Conservation (phyloP, 2,797 vertebrate genomes). For the Cossypha caffra region DNA sequence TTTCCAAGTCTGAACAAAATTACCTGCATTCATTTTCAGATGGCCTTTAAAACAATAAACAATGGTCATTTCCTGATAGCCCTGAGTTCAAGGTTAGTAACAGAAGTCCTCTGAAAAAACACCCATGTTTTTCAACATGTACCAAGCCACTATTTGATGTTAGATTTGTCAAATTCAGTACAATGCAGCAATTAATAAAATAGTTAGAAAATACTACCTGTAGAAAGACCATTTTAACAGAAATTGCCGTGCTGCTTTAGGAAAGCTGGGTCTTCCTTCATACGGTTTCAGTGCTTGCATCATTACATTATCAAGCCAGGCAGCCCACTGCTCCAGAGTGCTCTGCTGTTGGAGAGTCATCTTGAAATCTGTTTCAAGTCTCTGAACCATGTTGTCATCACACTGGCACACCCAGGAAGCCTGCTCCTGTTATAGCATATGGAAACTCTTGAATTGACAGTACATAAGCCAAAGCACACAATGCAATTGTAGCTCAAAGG, state of each 20-base stretch:
- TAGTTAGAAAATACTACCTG: constrained; percentile 69
- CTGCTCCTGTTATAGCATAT: constrained; percentile 79
- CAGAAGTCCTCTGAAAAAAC: not conserved
- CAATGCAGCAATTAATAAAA: not conserved
- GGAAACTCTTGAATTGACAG: not conserved
- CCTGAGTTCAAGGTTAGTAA: not conserved
- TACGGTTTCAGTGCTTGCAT: constrained; percentile 83
- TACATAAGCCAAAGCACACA: not conserved
- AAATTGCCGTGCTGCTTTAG: constrained; percentile 84
- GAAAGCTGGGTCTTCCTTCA: constrained; percentile 84
- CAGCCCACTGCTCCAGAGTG: constrained; percentile 86
- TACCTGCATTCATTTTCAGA: not conserved
- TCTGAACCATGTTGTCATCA: constrained; percentile 86
- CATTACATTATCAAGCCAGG: constrained; percentile 85
- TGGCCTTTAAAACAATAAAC: not conserved
- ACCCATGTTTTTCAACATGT: not conserved
- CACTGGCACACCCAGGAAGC: constrained; percentile 88
- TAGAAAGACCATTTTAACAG: constrained; percentile 86
- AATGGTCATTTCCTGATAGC: not conserved
- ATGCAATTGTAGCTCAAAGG: not conserved
- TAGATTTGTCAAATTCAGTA: not conserved
- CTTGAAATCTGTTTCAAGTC: constrained; percentile 85
- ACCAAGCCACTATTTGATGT: not conserved
- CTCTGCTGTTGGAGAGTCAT: constrained; percentile 87
- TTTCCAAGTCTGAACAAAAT: not conserved